A percentile compares a stretch with the other conserved stretches of the same genome.
Conservation (phyloP, 2,888 invertebrate genomes). For the Cryptophagus acutangulus region DNA sequence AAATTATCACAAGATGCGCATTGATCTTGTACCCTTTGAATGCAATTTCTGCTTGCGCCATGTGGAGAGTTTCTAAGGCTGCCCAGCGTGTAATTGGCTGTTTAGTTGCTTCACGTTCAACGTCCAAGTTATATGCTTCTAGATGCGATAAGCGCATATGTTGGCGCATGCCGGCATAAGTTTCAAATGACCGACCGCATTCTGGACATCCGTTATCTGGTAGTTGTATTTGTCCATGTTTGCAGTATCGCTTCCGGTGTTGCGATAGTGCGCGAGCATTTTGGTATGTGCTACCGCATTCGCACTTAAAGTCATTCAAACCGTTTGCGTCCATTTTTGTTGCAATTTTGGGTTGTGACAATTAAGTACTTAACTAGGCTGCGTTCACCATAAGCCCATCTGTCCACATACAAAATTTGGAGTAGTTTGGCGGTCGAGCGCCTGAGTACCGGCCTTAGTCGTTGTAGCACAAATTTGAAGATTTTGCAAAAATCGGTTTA, state of each 20-base stretch:
- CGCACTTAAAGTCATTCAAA: too few relatives aligned
- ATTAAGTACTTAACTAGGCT: too few relatives aligned
- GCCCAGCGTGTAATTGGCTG: neutral
- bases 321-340: too few relatives aligned
- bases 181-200: neutral
- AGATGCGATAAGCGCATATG: neutral
- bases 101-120: neutral
- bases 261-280: neutral
- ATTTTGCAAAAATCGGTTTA: too few relatives aligned
- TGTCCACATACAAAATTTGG: too few relatives aligned
- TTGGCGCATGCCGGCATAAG: neutral
- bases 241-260: neutral
- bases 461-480: too few relatives aligned
- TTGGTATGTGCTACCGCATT: neutral
- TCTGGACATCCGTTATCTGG: neutral
- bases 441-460: too few relatives aligned
- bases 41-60: slow-evolving; percentile 1
- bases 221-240: neutral
- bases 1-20: neutral
- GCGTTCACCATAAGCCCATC: too few relatives aligned
- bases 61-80: neutral
- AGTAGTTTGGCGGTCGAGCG: slow-evolving; percentile 1
- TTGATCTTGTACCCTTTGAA: neutral
- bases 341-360: too few relatives aligned
- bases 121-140: neutral